These are phyloP conservation scores for Odontamblyopus rebecca DNA, from an alignment of 2,797 vertebrate species.

Conservation along the genomic window DNA sequence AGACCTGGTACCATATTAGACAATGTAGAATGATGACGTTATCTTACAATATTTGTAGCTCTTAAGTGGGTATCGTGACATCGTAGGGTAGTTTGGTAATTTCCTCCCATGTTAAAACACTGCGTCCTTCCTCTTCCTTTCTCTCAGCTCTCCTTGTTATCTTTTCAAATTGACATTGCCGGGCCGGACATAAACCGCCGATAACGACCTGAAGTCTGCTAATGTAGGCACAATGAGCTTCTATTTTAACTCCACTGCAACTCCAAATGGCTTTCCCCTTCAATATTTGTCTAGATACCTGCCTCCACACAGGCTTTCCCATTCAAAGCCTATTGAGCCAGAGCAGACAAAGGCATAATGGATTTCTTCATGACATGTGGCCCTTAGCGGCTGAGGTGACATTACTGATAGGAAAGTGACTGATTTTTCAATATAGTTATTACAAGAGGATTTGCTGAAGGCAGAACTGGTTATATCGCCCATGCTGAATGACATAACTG, in stretches of 20 bases:
- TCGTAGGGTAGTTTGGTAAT: slow-evolving; percentile 12
- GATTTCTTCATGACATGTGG: slow-evolving; percentile 1
- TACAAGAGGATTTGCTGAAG: not conserved
- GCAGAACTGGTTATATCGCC: not conserved
- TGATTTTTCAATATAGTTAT: slow-evolving; percentile 1
- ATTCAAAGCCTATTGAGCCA: slow-evolving; percentile 4
- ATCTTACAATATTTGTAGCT: too few species aligned
- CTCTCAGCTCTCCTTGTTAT: slow-evolving; percentile 7
- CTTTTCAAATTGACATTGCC: slow-evolving; percentile 21
- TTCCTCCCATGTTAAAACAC: slow-evolving; percentile 41
- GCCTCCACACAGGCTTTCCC: not conserved
- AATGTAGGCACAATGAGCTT: slow-evolving; percentile 11
- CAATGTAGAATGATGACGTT: too few species aligned
- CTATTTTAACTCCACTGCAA: slow-evolving; percentile 17
- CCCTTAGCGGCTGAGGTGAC: not conserved
- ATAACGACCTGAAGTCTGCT: slow-evolving; percentile 37
- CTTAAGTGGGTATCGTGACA: not conserved
- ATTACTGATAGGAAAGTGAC: slow-evolving; percentile 1
- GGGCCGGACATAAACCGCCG: slow-evolving; percentile 42
- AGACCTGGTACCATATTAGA: too few species aligned
- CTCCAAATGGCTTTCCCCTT: not conserved
- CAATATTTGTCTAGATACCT: not conserved
- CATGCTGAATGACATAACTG: not conserved
- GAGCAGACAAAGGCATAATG: not conserved
- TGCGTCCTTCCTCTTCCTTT: slow-evolving; percentile 20